These are phyloP conservation scores for Macrotrachela quadricornifera DNA, from an alignment of 1,140 invertebrate species.

Conservation along the genomic window DNA sequence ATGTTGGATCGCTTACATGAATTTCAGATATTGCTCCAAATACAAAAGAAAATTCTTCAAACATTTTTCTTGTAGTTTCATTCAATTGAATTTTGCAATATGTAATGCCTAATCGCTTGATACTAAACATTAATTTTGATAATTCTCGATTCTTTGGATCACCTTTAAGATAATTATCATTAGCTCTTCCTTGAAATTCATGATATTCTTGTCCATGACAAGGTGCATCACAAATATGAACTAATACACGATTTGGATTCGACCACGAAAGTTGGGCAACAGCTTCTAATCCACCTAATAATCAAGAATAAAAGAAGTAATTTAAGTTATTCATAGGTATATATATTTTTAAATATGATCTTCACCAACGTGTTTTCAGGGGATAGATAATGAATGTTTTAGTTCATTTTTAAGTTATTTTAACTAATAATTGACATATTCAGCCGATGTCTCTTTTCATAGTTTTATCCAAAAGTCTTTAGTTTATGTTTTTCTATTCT, in stretches of 20 bases:
- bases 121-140: too few species aligned
- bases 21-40: too few species aligned
- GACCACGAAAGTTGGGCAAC: background rate
- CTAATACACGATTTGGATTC: background rate
- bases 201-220: background rate
- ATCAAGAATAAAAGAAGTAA: background rate
- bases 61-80: background rate
- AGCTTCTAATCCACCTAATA: background rate
- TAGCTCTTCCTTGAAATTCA: background rate
- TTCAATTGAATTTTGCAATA: background rate
- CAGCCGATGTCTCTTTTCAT: too few species aligned
- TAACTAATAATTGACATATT: too few species aligned
- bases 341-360: too few species aligned
- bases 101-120: background rate
- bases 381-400: too few species aligned
- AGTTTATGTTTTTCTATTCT: too few species aligned
- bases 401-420: too few species aligned
- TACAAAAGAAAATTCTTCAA: background rate
- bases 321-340: too few species aligned
- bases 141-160: background rate
- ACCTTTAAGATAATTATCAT: background rate
- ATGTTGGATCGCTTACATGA: too few species aligned
- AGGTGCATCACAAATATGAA: conserved; percentile 4
- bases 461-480: too few species aligned
- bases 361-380: too few species aligned